Percentiles rank a stretch among this genome's conserved stretches.
Conservation (phyloP, 2,888 invertebrate genomes). For the Ephialtes manifestator region DNA sequence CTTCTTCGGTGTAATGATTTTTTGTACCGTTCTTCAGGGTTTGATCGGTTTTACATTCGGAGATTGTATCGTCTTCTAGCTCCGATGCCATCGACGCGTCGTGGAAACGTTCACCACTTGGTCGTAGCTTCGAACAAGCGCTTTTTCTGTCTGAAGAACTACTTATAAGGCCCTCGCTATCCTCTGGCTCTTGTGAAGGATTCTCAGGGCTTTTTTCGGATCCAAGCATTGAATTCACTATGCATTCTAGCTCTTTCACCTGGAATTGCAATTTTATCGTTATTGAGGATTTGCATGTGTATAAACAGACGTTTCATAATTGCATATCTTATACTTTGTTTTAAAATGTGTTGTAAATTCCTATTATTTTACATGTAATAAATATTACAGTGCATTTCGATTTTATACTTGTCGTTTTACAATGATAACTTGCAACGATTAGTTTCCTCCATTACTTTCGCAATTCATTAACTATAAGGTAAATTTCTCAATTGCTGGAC, state of each 20-base stretch:
- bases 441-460: no score
- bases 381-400: no score
- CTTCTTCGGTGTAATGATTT: conserved; percentile 37
- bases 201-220: conserved; percentile 57
- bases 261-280: conserved; percentile 64
- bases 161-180: conserved; percentile 50
- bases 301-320: background rate
- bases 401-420: no score
- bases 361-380: no score
- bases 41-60: conserved; percentile 55
- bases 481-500: no score
- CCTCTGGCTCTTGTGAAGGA: conserved; percentile 49
- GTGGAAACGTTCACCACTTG: conserved; percentile 46
- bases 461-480: no score
- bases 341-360: no score
- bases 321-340: no score
- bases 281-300: background rate
- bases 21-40: conserved; percentile 59
- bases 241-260: conserved; percentile 82
- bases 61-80: conserved; percentile 19
- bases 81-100: conserved; percentile 48
- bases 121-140: conserved; percentile 21
- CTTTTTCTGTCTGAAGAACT: conserved; percentile 57
- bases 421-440: no score
- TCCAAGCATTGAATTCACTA: conserved; percentile 79